A percentile compares a stretch with the other conserved stretches of the same genome.
phyloP scores from a whole-genome alignment of 1,140 invertebrate genomes.

The Apis dorsata region DNA sequence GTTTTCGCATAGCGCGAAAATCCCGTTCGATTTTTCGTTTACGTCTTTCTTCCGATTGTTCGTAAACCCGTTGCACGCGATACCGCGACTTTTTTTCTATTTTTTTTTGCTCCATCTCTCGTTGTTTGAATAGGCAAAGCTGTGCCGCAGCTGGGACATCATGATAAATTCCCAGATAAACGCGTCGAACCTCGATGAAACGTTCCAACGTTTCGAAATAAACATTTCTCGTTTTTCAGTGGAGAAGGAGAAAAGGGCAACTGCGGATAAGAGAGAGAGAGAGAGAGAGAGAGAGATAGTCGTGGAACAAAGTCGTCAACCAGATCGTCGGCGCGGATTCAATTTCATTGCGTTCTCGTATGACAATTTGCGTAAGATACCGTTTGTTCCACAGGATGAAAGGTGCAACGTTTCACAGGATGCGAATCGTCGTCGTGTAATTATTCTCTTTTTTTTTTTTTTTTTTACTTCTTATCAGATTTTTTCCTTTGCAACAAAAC shows the following conservation, averaged over 20 bases:
- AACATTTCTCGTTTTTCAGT: slow-evolving; percentile 29
- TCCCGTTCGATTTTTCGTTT: slow-evolving; percentile 29
- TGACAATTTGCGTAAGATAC: slow-evolving; percentile 14
- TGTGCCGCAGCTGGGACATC: neutral
- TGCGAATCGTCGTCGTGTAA: neutral
- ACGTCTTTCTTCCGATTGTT: slow-evolving; percentile 23
- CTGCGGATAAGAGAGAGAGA: neutral
- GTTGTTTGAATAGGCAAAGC: slow-evolving; percentile 30
- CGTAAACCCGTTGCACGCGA: neutral
- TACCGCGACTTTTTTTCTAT: neutral
- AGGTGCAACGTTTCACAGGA: slow-evolving; percentile 10
- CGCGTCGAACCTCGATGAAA: neutral
- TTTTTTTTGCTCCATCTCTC: neutral
- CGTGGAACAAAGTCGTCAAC: neutral
- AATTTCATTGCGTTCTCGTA: neutral
- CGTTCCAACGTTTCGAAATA: neutral
- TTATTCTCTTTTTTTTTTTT: neutral
- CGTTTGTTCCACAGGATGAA: neutral
- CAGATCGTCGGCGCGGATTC: neutral
- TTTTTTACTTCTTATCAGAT: neutral
- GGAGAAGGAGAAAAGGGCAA: neutral
- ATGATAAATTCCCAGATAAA: slow-evolving; percentile 51
- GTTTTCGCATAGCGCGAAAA: slow-evolving; percentile 7
- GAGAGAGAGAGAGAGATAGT: neutral
- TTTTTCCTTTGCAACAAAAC: neutral